These are phyloP conservation scores for Macaca nemestrina DNA, from an alignment of 2,113 vertebrate species.

Conservation along the genomic window DNA sequence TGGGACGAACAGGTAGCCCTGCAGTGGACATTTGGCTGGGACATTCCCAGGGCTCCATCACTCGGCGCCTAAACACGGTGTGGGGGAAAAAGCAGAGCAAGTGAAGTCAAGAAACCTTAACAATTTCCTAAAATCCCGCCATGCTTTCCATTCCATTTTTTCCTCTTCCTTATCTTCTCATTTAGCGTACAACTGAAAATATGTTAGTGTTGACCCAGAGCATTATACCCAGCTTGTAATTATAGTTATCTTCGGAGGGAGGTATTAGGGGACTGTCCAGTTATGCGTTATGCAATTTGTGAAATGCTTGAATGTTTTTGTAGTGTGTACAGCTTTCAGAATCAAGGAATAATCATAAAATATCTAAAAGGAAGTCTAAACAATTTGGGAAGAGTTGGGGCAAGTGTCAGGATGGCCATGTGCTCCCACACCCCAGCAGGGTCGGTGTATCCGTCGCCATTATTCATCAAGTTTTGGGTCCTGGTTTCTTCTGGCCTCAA, in stretches of 20 bases:
- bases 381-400: not conserved
- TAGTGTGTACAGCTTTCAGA: not conserved
- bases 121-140: accelerated
- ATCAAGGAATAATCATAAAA: not conserved
- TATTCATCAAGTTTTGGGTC: accelerated
- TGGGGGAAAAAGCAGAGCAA: not conserved
- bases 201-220: not conserved
- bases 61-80: too few relatives aligned
- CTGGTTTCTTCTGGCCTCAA: not conserved
- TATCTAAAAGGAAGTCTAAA: not conserved
- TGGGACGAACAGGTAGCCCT: accelerated
- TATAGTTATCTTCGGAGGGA: not conserved
- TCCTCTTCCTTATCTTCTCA: not conserved
- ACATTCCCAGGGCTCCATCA: not conserved
- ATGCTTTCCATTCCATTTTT: too few relatives aligned
- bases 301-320: not conserved
- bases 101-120: not conserved
- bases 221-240: not conserved
- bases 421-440: accelerated
- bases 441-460: accelerated
- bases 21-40: not conserved
- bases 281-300: too few relatives aligned
- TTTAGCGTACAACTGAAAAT: too few relatives aligned
- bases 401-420: accelerated
- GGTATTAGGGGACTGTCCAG: not conserved